Base-by-base conservation (phyloP, 2,888 invertebrate genomes). In the Mimas tiliae region DNA sequence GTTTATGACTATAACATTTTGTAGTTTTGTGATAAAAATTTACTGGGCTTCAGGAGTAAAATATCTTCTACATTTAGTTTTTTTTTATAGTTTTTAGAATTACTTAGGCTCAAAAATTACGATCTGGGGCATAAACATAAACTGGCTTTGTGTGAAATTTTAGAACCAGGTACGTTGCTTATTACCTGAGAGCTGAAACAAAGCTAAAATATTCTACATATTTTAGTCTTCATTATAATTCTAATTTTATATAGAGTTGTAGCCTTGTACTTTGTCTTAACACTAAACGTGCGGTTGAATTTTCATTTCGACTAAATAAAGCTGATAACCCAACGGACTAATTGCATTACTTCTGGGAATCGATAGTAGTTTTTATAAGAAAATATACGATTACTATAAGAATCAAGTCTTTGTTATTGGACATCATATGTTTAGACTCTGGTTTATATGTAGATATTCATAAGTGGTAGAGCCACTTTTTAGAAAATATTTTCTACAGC, bases 101-200 rank as follows among this genome's bases (percentile, higher is more conserved):
- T 58, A 19, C 19, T 19, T 58, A 19, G 12, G 12, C 11, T 58
- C 16, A 58, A 58, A 12, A 42, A 8, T 58, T 4, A 12, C 38
- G 19, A 58, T 58, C 19, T 58, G 38, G 42, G 38, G 12, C 58
- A 58, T 38, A 58, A 42, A 58, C 42, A 11, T 58, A 42, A 58
- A 58, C 19, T 21, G 38, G 38, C 42, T 42, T 58, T 42, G 58
- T 58, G 42, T 19, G 6, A 58, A 58, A 38, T 58, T 55, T 38
- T 19, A 58, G 38, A 58, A 11, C 42, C 19, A 42, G 19, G 19
- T 19, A 16, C 55, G 55, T 55, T n/a, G 38, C 38, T 6, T 11
- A 16, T 55, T 55, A 55, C 42, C 42, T 42, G 19, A 58, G 38
- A 42, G 19, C 38, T 11, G 38, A 53, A 58, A 19, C 12, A 42